Conservation (phyloP, 1,140 invertebrate species). For the Drosophila pruinosa region DNA sequence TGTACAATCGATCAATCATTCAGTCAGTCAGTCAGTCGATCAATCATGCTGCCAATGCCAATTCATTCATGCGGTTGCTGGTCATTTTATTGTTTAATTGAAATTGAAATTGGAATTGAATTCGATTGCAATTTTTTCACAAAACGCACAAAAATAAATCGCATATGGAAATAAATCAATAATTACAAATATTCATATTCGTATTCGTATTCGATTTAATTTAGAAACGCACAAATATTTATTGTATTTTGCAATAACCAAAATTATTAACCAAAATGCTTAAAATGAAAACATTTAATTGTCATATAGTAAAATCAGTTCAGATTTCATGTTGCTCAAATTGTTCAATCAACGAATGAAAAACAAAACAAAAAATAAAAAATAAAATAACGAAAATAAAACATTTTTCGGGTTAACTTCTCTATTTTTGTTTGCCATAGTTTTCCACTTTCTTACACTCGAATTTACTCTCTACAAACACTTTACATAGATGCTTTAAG, state of each 20-base stretch:
- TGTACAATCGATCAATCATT: conserved; percentile 43
- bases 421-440: conserved; percentile 21
- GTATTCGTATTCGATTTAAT: conserved; percentile 1
- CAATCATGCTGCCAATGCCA: conserved; percentile 67
- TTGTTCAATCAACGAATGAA: neutral
- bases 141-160: conserved; percentile 70
- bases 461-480: conserved; percentile 20
- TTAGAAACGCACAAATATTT: conserved; percentile 47
- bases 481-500: conserved; percentile 48
- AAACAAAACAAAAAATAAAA: conserved; percentile 3
- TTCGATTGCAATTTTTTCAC: conserved; percentile 54
- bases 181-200: conserved; percentile 21
- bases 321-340: conserved; percentile 8
- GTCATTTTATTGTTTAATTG: conserved; percentile 56
- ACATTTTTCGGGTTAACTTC: conserved; percentile 82
- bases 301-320: conserved; percentile 12
- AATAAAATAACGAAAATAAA: conserved; percentile 76
- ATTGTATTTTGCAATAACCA: conserved; percentile 82
- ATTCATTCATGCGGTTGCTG: conserved; percentile 72
- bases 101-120: conserved; percentile 1
- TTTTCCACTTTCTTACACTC: conserved; percentile 28
- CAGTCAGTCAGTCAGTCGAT: conserved; percentile 48
- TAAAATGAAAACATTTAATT: conserved; percentile 47
- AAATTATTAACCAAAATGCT: conserved; percentile 77
- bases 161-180: conserved; percentile 50